Conservation (phyloP, 2,797 vertebrate species). For the Epinephelus malabaricus region DNA sequence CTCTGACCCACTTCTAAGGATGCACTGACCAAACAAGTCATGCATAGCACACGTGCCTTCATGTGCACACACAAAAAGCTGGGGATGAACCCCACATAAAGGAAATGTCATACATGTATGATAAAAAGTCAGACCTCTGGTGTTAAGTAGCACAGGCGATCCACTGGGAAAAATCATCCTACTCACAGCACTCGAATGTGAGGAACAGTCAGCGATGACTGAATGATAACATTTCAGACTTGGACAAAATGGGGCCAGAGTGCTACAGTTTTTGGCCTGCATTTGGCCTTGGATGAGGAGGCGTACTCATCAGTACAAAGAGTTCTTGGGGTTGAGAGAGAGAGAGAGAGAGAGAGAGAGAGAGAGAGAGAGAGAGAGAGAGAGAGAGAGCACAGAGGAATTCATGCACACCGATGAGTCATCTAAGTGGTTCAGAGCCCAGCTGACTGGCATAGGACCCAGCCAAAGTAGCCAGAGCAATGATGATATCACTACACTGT, state of each 20-base stretch:
- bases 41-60: constrained; percentile 65
- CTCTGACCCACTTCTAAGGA: constrained; percentile 86
- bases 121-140: constrained; percentile 53
- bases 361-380: constrained; percentile 24
- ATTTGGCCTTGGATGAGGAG: constrained; percentile 60
- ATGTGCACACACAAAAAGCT: constrained; percentile 40
- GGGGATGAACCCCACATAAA: constrained; percentile 49
- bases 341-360: not conserved
- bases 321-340: constrained; percentile 68
- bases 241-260: constrained; percentile 47
- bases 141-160: constrained; percentile 51
- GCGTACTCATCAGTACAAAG: constrained; percentile 72
- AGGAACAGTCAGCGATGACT: constrained; percentile 32
- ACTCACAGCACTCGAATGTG: constrained; percentile 26
- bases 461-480: constrained; percentile 33
- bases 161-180: constrained; percentile 28
- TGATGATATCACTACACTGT: constrained; percentile 57
- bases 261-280: constrained; percentile 55
- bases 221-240: constrained; percentile 42
- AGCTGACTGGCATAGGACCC: constrained; percentile 65
- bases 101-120: constrained; percentile 57
- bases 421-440: constrained; percentile 69
- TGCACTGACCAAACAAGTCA: constrained; percentile 83
- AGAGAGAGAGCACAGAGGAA: constrained; percentile 52
- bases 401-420: constrained; percentile 78